These are phyloP conservation scores for Platycnemis pennipes DNA, from an alignment of 2,888 invertebrate genomes.

Conservation along the genomic window DNA sequence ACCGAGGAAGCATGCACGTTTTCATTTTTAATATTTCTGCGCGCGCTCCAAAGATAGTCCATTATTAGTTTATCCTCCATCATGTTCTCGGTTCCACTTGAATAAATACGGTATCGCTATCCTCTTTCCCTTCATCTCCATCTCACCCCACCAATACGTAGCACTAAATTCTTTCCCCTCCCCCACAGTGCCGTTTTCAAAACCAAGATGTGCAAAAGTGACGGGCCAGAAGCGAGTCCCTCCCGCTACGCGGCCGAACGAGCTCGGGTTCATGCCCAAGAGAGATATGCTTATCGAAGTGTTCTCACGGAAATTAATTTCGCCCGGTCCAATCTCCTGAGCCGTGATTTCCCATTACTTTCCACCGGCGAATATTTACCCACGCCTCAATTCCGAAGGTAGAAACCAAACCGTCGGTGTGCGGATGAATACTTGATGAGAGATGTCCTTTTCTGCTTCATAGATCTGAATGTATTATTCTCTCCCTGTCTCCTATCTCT, in stretches of 20 bases:
- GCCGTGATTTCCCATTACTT: not conserved
- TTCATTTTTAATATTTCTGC: not conserved
- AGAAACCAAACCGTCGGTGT: not conserved
- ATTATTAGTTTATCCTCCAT: slow-evolving; percentile 12
- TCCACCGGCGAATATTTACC: not conserved
- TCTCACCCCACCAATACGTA: too few relatives aligned
- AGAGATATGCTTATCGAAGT: not conserved
- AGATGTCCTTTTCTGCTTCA: not conserved
- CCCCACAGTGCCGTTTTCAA: not conserved
- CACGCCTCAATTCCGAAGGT: not conserved
- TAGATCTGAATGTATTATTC: not conserved
- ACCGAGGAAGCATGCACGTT: not conserved
- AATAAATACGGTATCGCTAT: not conserved
- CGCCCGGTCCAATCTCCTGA: not conserved
- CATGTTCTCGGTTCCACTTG: not conserved
- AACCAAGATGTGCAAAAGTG: not conserved
- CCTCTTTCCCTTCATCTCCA: not conserved
- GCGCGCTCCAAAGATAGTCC: not conserved
- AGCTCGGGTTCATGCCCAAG: not conserved
- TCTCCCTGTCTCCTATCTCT: too few relatives aligned
- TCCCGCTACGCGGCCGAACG: too few relatives aligned
- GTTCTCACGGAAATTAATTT: not conserved
- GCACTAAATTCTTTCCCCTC: too few relatives aligned
- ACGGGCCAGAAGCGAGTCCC: too few relatives aligned
- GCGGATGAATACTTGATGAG: not conserved